A percentile compares a stretch with the other conserved stretches of the same genome.
Conservation (phyloP, 2,113 vertebrate genomes). For the Otocyon megalotis region DNA sequence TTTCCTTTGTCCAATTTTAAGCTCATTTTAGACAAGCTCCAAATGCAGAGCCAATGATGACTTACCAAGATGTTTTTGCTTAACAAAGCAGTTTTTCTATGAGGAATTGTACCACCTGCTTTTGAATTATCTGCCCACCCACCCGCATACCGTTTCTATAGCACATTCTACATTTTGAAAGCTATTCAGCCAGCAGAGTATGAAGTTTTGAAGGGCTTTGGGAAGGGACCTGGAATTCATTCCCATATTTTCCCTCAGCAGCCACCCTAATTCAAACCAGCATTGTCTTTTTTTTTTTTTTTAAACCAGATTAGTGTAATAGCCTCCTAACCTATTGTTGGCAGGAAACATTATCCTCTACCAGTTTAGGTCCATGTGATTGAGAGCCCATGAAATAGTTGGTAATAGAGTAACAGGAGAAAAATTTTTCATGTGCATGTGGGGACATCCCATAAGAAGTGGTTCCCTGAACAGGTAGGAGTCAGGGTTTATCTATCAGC, state of each 20-base stretch:
- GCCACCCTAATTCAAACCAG: background rate
- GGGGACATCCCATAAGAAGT: background rate
- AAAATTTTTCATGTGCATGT: background rate
- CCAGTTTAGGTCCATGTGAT: background rate
- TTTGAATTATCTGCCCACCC: background rate
- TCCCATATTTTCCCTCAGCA: background rate
- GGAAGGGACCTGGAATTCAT: background rate
- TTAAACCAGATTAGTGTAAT: background rate
- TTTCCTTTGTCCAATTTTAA: background rate
- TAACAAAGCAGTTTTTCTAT: background rate
- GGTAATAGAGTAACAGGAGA: background rate
- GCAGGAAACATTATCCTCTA: background rate
- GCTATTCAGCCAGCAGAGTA: background rate
- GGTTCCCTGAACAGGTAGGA: background rate
- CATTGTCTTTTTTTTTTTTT: background rate
- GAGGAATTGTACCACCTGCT: background rate
- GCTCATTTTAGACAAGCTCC: background rate
- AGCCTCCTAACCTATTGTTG: background rate
- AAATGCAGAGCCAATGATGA: constrained; percentile 6
- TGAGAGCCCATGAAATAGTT: background rate
- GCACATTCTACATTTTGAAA: background rate
- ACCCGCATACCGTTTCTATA: background rate
- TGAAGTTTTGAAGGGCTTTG: background rate
- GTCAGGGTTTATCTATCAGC: background rate
- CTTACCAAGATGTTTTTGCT: background rate